phyloP scores from a whole-genome alignment of 2,113 vertebrate species.

The Peromyscus californicus region DNA sequence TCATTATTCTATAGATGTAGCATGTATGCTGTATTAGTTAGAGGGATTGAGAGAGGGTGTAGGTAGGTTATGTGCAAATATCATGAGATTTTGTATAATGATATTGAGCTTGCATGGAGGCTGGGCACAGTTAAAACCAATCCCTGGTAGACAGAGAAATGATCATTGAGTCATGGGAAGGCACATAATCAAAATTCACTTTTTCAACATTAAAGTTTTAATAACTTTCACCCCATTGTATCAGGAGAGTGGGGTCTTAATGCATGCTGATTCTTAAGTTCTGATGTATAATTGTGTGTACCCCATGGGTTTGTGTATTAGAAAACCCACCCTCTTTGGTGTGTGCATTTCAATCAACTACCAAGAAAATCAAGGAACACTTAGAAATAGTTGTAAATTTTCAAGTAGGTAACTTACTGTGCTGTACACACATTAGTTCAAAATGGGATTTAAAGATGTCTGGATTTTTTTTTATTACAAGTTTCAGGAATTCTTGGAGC shows the following conservation, averaged over 20 bases:
- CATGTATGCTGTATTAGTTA: neutral
- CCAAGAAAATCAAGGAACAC: neutral
- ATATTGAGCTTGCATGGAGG: neutral
- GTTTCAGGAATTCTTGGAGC: conserved; percentile 14
- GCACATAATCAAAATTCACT: neutral
- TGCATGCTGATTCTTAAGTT: neutral
- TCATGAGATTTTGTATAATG: neutral
- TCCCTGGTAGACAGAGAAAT: neutral
- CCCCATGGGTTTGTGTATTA: neutral
- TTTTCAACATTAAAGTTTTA: conserved; percentile 33
- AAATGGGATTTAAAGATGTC: conserved; percentile 2
- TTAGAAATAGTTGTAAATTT: neutral
- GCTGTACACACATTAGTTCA: neutral
- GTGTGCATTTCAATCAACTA: neutral
- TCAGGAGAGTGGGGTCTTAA: neutral
- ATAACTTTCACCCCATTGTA: conserved; percentile 32
- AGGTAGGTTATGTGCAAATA: neutral
- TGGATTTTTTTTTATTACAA: conserved; percentile 34
- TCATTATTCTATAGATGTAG: neutral
- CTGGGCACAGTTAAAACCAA: neutral
- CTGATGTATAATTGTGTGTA: neutral
- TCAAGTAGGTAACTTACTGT: neutral
- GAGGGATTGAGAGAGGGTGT: neutral
- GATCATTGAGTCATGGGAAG: neutral
- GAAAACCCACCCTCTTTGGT: neutral